Base-by-base conservation (phyloP, 2,888 invertebrate species). In the Oxycera nigricornis region DNA sequence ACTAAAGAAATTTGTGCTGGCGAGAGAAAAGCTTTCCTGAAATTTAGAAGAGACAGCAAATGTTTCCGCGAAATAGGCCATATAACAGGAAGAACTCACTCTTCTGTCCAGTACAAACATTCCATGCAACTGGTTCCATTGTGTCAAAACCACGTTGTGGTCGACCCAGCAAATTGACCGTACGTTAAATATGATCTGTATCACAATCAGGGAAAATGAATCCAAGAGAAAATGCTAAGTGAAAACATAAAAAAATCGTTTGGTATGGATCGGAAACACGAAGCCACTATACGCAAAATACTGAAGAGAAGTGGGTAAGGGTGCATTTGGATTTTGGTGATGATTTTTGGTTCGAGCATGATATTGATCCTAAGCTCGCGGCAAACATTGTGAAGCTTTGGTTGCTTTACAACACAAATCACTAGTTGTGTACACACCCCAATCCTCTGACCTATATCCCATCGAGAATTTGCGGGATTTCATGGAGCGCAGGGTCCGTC, bases 401-500 rank as follows among this genome's bases (percentile, higher is more conserved):
- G 31, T 59, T 46, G 7, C 35, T 31, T 11, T 59, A 22, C 17
- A 73, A 68, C 26, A 22, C 2, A 1, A 55, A 39, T 20, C 35
- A 52, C 4, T 20, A 74, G 55, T 26, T 75, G 14, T 22, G 73
- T 17, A 61, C 72, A 28, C 77, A 22, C 76, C 6, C 75, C 39
- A 76, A 55, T 74, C 73, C n/a, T n/a, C n/a, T n/a, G n/a, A n/a
- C n/a, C n/a, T n/a, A n/a, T n/a, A n/a, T n/a, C n/a, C n/a, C n/a
- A 77, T 77, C 9, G 77, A 77, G 62, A 70, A 76, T 62, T 24
- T 75, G 11, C 76, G 75, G 76, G 74, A 68, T 50, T 50, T 55
- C 31, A 26, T 76, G 20, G 68, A 65, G 46, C n/a, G 52, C 4
- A 50, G 11, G n/a, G n/a, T n/a, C n/a, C n/a, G n/a, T n/a, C n/a